Conservation (phyloP, 64 coral and sea anemone species). For the Montipora cactus region DNA sequence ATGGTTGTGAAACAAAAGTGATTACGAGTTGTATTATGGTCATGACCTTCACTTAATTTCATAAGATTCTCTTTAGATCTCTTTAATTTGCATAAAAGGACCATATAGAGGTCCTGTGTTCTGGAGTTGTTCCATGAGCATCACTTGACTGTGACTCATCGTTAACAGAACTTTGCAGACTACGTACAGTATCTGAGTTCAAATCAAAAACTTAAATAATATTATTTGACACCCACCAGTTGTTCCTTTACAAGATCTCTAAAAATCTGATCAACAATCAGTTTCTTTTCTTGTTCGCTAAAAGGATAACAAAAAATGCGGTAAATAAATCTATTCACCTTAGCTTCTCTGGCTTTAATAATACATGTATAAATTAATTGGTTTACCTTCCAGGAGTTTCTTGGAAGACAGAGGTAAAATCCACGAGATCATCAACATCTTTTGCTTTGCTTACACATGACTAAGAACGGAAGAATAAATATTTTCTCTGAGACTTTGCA, state of each 20-base stretch:
- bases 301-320: not conserved
- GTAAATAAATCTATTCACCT: not conserved
- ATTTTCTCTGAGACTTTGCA: not conserved
- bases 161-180: no score
- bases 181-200: no score
- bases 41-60: no score
- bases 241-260: conserved; percentile 83
- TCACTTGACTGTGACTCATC: no score
- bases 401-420: conserved; percentile 24
- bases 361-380: not conserved
- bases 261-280: conserved; percentile 83
- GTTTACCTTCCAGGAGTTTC: conserved; percentile 4
- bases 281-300: conserved; percentile 84
- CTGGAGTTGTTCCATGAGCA: no score
- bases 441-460: conserved; percentile 41
- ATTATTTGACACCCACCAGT: conserved; percentile 38
- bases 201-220: no score
- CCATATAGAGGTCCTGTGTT: no score
- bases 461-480: not conserved
- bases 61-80: no score
- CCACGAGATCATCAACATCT: not conserved
- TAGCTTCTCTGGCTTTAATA: not conserved
- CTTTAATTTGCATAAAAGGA: no score
- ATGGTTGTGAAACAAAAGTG: no score
- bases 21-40: no score